Conservation (phyloP, 2,888 invertebrate genomes). For the Chymomyza caudatula region DNA sequence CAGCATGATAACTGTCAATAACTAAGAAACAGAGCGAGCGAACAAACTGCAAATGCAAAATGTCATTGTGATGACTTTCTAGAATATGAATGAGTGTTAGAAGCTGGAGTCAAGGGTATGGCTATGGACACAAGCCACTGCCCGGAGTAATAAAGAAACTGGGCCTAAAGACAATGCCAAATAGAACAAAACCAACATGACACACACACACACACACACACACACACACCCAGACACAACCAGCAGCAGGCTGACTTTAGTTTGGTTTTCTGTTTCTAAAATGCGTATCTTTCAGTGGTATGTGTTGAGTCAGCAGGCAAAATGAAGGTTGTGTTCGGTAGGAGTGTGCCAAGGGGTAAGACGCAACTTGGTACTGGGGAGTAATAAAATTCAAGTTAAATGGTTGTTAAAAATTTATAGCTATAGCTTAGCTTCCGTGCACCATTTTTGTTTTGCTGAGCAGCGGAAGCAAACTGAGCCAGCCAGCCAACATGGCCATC, state of each 20-base stretch:
- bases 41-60: constrained; percentile 40
- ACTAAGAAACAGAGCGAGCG: neutral
- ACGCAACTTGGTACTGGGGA: constrained; percentile 41
- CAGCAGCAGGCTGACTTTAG: neutral
- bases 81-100: neutral
- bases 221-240: no score
- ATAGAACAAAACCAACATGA: neutral
- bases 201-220: neutral
- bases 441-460: constrained; percentile 34
- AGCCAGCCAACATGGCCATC: neutral
- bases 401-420: constrained; percentile 71
- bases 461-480: constrained; percentile 13
- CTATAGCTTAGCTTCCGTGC: constrained; percentile 40
- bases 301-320: neutral
- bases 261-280: neutral
- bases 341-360: neutral
- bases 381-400: constrained; percentile 72
- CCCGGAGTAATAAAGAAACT: neutral
- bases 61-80: constrained; percentile 55
- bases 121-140: no score
- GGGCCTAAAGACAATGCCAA: neutral
- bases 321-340: neutral
- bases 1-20: constrained; percentile 4
- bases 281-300: neutral
- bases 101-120: neutral